These are phyloP conservation scores for Plodia interpunctella DNA, from an alignment of 1,140 invertebrate genomes.

Conservation along the genomic window DNA sequence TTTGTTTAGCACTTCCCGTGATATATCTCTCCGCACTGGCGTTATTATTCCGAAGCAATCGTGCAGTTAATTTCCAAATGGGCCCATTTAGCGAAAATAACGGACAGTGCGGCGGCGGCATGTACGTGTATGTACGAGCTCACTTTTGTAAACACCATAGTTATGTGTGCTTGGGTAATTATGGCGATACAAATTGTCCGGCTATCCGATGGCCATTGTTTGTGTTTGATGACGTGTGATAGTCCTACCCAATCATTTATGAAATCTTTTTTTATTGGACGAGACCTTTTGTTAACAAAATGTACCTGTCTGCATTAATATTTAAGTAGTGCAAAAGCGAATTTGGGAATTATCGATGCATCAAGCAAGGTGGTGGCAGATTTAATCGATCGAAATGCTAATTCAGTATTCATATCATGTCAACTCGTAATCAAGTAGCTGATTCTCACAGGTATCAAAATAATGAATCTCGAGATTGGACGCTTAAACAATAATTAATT, in stretches of 20 bases:
- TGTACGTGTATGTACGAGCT: conserved; percentile 33
- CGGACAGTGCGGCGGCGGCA: conserved; percentile 41
- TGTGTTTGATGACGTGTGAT: conserved; percentile 29
- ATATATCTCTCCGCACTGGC: conserved; percentile 45
- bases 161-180: conserved; percentile 37
- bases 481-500: no score
- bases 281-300: neutral
- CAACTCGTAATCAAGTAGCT: conserved; percentile 37
- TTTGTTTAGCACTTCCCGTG: conserved; percentile 42
- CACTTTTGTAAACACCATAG: conserved; percentile 49
- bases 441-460: conserved; percentile 39
- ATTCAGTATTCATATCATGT: conserved; percentile 35
- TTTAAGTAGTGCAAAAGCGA: no score
- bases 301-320: no score
- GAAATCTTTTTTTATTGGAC: neutral
- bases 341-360: no score
- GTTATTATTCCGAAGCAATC: conserved; percentile 65
- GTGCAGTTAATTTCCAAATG: conserved; percentile 72
- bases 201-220: conserved; percentile 16
- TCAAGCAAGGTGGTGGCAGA: neutral
- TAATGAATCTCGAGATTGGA: neutral
- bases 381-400: neutral
- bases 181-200: conserved; percentile 15
- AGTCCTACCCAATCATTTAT: neutral
- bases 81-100: conserved; percentile 67